These are phyloP conservation scores for Cerceris ruficornis DNA, from an alignment of 2,888 invertebrate species.

Conservation along the genomic window DNA sequence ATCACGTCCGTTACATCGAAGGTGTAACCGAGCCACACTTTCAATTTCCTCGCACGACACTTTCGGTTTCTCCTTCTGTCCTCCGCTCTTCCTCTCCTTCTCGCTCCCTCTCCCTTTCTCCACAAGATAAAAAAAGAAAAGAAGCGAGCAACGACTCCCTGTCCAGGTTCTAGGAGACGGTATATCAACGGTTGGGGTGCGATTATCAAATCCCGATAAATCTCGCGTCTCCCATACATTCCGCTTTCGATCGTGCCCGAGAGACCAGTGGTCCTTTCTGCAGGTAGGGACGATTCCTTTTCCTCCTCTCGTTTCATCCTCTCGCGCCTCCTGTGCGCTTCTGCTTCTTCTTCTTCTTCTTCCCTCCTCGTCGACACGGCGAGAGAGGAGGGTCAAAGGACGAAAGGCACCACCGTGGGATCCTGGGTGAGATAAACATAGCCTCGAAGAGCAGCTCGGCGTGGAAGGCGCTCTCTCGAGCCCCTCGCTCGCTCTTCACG, in stretches of 20 bases:
- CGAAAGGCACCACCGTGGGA: conserved; percentile 76
- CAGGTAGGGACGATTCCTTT: conserved; percentile 48
- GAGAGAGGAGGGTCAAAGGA: conserved; percentile 73
- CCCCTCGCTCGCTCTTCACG: conserved; percentile 61
- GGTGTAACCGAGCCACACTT: conserved; percentile 34
- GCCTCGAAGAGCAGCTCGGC: conserved; percentile 55
- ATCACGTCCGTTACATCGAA: not conserved
- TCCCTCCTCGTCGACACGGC: conserved; percentile 1
- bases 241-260: conserved; percentile 57
- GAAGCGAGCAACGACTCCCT: not conserved
- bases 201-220: conserved; percentile 64
- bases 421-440: conserved; percentile 70
- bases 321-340: too few relatives aligned
- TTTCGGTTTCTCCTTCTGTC: conserved; percentile 40
- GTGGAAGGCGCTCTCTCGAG: conserved; percentile 33
- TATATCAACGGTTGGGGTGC: conserved; percentile 46
- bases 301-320: conserved; percentile 11
- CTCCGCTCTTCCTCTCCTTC: too few relatives aligned
- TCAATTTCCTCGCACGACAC: conserved; percentile 42
- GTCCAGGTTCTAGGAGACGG: conserved; percentile 15
- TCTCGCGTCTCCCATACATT: conserved; percentile 48
- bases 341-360: too few relatives aligned
- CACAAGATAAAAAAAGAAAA: not conserved
- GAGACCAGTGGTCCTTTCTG: too few relatives aligned
- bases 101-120: too few relatives aligned